Base-by-base conservation (phyloP, 2,113 vertebrate genomes). In the Rhabdornis inornatus region DNA sequence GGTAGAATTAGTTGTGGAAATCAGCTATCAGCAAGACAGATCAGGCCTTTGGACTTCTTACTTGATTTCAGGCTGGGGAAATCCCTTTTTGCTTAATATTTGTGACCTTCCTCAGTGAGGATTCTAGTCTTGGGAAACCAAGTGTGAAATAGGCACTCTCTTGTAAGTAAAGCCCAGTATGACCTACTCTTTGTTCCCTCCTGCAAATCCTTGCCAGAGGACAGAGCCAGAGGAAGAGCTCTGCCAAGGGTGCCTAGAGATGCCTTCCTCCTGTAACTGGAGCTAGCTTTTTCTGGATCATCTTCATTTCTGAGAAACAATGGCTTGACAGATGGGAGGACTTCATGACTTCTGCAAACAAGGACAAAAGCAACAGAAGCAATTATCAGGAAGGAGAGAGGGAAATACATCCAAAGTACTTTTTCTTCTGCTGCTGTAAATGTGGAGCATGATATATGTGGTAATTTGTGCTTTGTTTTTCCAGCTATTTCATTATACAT, bases 391-490 rank as follows among this genome's bases (percentile, higher is more conserved):
- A 87, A 72, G 37, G 42, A 65, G 30, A 59, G 23, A 27, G 12
- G 30, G 22, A 87, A 80, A 69, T 66, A 37, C 28, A 80, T 92
- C 49, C 50, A 59, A 74, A 83, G 55, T 56, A 35, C 52, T 74
- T 45, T 37, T 83, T 33, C 74, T 86, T 83, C 65, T 89, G 59
- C 66, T 85, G n/a, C 42, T 78, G 50, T 80, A 83, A 93, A 80
- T 59, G 33, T 42, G 64, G 37, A 70, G 47, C 28, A 61, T 96
- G 90, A 96, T 92, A 21, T 75, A 94, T 90, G 55, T 89, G 47
- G 76, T 87, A 88, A 96, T 94, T 94, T 90, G 82, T 70, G 82
- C 64, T 96, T 94, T 96, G 90, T 93, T 92, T 96, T 95, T 50
- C 56, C 60, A 71, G 52, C 57, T 93, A 82, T 97, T 96, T 95